phyloP scores from a whole-genome alignment of 2,888 invertebrate genomes.

The Pseudolycoriella hygida region DNA sequence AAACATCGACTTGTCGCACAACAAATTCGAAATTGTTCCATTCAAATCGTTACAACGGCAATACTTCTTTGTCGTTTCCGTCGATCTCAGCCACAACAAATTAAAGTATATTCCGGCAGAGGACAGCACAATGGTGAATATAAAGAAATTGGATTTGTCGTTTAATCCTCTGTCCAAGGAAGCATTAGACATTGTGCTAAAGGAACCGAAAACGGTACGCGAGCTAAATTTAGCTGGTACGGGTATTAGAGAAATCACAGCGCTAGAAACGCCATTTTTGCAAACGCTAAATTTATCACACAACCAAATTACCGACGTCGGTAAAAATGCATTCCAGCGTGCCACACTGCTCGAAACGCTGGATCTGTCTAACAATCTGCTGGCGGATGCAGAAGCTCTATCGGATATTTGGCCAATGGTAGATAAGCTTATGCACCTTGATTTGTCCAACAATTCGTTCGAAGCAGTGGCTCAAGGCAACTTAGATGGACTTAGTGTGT shows the following conservation, averaged over 20 bases:
- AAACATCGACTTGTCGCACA: constrained; percentile 57
- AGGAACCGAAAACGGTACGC: constrained; percentile 75
- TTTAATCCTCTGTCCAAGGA: constrained; percentile 64
- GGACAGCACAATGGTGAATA: constrained; percentile 71
- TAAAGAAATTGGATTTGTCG: constrained; percentile 70
- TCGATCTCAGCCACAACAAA: constrained; percentile 62
- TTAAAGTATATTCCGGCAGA: constrained; percentile 66
- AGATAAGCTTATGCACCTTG: constrained; percentile 50
- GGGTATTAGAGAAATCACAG: constrained; percentile 46
- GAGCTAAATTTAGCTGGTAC: constrained; percentile 67
- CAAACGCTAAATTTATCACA: constrained; percentile 58
- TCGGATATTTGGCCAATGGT: constrained; percentile 51
- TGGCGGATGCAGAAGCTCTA: constrained; percentile 40
- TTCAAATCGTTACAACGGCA: constrained; percentile 64
- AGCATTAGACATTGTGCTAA: constrained; percentile 56
- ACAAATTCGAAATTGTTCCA: constrained; percentile 64
- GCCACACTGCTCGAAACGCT: constrained; percentile 61
- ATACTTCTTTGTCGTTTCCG: constrained; percentile 61
- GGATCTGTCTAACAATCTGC: constrained; percentile 57
- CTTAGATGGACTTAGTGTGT: constrained; percentile 49
- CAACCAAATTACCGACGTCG: constrained; percentile 49
- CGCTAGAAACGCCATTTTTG: constrained; percentile 72
- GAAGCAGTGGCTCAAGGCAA: constrained; percentile 55
- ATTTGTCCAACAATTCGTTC: constrained; percentile 74
- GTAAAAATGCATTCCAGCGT: constrained; percentile 52